A percentile compares a stretch with the other conserved stretches of the same genome.
These are phyloP conservation scores for Taxidea taxus DNA, from an alignment of 2,113 vertebrate genomes.

Conservation along the genomic window DNA sequence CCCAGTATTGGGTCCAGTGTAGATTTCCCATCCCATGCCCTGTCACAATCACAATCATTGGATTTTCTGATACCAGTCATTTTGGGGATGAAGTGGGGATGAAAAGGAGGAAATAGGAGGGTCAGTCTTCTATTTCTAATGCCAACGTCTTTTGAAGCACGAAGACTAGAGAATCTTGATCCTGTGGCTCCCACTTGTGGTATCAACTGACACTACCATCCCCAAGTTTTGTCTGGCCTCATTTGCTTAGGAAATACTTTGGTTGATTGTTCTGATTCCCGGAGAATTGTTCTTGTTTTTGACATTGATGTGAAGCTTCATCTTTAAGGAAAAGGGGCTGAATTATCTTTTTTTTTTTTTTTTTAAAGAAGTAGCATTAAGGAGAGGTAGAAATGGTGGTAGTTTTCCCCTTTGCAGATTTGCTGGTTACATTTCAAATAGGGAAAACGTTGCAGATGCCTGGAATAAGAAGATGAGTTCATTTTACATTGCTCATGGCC, in stretches of 20 bases:
- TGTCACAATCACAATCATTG: not conserved
- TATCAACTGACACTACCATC: not conserved
- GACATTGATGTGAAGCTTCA: not conserved
- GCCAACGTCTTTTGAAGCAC: not conserved
- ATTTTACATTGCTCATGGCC: not conserved
- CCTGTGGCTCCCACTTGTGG: not conserved
- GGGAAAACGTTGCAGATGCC: not conserved
- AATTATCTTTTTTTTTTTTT: not conserved
- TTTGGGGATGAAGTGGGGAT: not conserved
- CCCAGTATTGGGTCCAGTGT: not conserved
- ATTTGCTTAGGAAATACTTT: not conserved
- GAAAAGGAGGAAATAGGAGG: not conserved
- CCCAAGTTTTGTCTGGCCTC: not conserved
- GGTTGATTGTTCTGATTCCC: not conserved
- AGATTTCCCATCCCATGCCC: not conserved
- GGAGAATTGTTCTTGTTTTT: not conserved
- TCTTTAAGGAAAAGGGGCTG: not conserved
- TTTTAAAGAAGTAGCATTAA: not conserved
- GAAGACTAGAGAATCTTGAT: not conserved
- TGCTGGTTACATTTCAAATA: not conserved
- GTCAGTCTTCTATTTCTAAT: not conserved
- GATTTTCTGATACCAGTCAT: not conserved
- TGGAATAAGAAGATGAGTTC: not conserved
- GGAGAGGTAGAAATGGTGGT: not conserved
- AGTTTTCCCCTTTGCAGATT: not conserved